Evolutionary conservation across 2,797 vertebrate species (phyloP), one percentile per base, ranked within the genome.

Genomic region (Hydrolagus colliei): DNA sequence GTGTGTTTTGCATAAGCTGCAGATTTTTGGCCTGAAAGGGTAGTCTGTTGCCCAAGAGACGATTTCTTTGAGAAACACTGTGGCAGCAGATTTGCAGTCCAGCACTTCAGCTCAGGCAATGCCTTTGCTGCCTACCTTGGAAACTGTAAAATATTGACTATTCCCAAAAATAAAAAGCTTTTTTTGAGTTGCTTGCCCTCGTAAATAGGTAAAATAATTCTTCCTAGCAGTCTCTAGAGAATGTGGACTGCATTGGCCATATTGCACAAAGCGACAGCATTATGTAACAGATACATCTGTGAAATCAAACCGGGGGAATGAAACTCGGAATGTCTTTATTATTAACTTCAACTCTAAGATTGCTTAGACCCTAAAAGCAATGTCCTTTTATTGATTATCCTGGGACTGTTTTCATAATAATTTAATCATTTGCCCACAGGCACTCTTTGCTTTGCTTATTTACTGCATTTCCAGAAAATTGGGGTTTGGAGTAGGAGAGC

Each of bases 101-200:
- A 61, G 52, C 62, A 62, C 13, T 22, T 22, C 59, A 62, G 20
- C 62, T 20, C 89, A 93, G 91, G 90, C 89, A 92, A 94, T 95
- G 93, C 93, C 93, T 94, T 90, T 87, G 86, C 91, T 94, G 93
- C 94, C 95, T 94, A 93, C 91, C 91, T 95, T 95, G 94, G 94
- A 94, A 93, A 91, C 89, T 86, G 85, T 89, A 89, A 90, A 89
- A 88, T 87, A 88, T 90, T 91, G 89, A 93, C 90, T 88, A 88
- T 89, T 92, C 90, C 91, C 89, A 94, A 95, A 95, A 96, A 96
- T 93, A 91, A 89, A 27, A 87, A 89, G 92, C 88, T 93, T 95
- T 95, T 52, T 96, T 94, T 94, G 90, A 88, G 87, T 91, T 90
- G 90, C 92, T 89, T 91, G 90, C 86, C 74, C 87, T 89, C 90